Evolutionary conservation across 2,888 invertebrate genomes (phyloP).

Genomic region (Diaprepes abbreviatus): DNA sequence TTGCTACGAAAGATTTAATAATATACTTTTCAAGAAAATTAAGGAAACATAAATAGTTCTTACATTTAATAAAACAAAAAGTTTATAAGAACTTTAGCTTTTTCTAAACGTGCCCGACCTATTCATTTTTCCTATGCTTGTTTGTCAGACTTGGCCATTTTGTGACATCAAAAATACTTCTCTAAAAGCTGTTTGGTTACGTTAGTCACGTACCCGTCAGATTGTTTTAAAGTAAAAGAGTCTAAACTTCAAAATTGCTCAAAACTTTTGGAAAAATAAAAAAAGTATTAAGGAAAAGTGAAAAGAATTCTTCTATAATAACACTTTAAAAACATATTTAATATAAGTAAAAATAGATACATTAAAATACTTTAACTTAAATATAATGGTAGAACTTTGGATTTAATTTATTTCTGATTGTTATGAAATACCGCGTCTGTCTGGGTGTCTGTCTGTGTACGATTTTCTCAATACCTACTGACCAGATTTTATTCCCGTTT

Average conservation of each 20-base stretch:
- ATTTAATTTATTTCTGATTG: too few relatives aligned
- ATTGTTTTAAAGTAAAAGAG: constrained; percentile 50
- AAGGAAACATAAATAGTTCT: background rate
- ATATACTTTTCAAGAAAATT: background rate
- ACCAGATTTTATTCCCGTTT: too few relatives aligned
- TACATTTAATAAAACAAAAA: background rate
- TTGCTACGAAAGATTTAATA: too few relatives aligned
- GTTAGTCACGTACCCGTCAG: constrained; percentile 47
- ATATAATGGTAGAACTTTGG: too few relatives aligned
- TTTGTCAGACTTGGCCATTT: constrained; percentile 31
- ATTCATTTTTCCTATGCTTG: constrained; percentile 27
- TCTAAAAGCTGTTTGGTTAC: constrained; percentile 40
- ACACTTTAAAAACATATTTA: background rate
- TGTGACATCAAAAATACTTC: constrained; percentile 40
- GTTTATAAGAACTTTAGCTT: constrained; percentile 5
- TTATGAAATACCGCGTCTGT: too few relatives aligned
- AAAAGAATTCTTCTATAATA: constrained; percentile 14
- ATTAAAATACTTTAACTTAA: too few relatives aligned
- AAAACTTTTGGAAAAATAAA: constrained; percentile 42
- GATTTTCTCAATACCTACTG: too few relatives aligned
- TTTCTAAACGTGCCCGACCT: constrained; percentile 10
- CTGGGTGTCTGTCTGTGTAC: too few relatives aligned
- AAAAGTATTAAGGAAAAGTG: constrained; percentile 38
- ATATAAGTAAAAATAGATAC: too few relatives aligned
- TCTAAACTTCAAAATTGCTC: constrained; percentile 49